Conservation (phyloP, 2,797 vertebrate genomes). For the Oreonectes daqikongensis region DNA sequence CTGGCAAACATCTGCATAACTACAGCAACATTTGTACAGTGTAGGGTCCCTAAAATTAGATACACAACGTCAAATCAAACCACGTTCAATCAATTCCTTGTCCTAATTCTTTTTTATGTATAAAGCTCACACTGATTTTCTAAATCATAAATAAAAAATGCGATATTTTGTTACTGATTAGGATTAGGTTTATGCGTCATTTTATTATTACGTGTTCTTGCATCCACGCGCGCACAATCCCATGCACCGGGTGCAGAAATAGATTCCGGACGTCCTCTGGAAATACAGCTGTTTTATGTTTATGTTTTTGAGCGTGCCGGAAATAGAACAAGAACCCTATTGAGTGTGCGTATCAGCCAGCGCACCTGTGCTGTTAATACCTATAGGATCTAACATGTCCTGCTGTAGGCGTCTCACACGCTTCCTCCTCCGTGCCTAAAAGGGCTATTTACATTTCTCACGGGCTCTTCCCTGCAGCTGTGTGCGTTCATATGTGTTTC, state of each 20-base stretch:
- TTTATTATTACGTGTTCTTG: conserved; percentile 7
- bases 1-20: too few relatives aligned
- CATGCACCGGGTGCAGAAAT: conserved; percentile 20
- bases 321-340: conserved; percentile 48
- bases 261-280: conserved; percentile 31
- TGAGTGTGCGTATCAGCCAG: conserved; percentile 36
- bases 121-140: too few relatives aligned
- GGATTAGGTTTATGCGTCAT: too few relatives aligned
- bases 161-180: too few relatives aligned
- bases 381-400: conserved; percentile 16
- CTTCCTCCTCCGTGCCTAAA: conserved; percentile 47
- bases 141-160: too few relatives aligned
- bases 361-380: conserved; percentile 55
- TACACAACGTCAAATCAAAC: too few relatives aligned
- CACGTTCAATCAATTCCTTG: too few relatives aligned
- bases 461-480: conserved; percentile 56
- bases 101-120: too few relatives aligned
- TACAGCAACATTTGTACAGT: too few relatives aligned
- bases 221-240: conserved; percentile 10
- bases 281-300: conserved; percentile 52
- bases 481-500: conserved; percentile 56
- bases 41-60: too few relatives aligned
- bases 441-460: conserved; percentile 56
- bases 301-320: conserved; percentile 32
- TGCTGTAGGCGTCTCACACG: conserved; percentile 31